phyloP scores from a whole-genome alignment of 2,113 vertebrate genomes.

The Ascaphus truei region DNA sequence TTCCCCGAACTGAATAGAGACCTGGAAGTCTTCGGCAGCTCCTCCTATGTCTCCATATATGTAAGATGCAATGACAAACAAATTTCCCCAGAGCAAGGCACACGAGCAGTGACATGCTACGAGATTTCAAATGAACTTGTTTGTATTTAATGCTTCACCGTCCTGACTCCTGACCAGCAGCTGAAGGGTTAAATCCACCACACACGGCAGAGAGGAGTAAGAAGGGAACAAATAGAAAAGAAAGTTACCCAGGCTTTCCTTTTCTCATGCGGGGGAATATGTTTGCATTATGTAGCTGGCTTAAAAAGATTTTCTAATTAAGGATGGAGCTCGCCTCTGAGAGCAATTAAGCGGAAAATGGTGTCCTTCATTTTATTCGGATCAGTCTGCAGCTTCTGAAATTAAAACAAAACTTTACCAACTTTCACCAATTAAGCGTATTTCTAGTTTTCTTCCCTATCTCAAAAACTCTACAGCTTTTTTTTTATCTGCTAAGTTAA shows the following conservation, averaged over 20 bases:
- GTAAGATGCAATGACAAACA: too few relatives aligned
- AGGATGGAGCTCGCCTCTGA: slow-evolving; percentile 45
- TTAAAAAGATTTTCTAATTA: slow-evolving; percentile 59
- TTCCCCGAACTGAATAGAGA: too few relatives aligned
- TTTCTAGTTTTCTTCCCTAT: slow-evolving; percentile 6
- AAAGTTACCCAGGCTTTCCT: slow-evolving; percentile 4
- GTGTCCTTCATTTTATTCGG: slow-evolving; percentile 36
- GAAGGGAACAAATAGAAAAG: slow-evolving; percentile 20
- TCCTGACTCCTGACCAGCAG: too few relatives aligned
- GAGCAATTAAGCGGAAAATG: slow-evolving; percentile 54
- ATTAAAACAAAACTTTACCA: slow-evolving; percentile 28
- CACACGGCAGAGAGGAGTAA: too few relatives aligned
- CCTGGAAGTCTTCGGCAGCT: too few relatives aligned
- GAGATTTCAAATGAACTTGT: too few relatives aligned
- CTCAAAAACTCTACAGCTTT: background rate
- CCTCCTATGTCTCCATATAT: too few relatives aligned
- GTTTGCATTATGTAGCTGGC: slow-evolving; percentile 8
- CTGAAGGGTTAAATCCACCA: too few relatives aligned
- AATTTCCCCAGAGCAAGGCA: too few relatives aligned
- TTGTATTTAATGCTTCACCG: too few relatives aligned
- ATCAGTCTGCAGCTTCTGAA: slow-evolving; percentile 38
- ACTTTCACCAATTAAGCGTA: slow-evolving; percentile 44
- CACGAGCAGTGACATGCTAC: too few relatives aligned
- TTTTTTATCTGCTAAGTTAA: background rate
- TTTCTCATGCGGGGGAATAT: slow-evolving; percentile 10